Evolutionary conservation across 2,113 vertebrate species (phyloP), one percentile per base, ranked within the genome.

Genomic region (Boleophthalmus pectinirostris): DNA sequence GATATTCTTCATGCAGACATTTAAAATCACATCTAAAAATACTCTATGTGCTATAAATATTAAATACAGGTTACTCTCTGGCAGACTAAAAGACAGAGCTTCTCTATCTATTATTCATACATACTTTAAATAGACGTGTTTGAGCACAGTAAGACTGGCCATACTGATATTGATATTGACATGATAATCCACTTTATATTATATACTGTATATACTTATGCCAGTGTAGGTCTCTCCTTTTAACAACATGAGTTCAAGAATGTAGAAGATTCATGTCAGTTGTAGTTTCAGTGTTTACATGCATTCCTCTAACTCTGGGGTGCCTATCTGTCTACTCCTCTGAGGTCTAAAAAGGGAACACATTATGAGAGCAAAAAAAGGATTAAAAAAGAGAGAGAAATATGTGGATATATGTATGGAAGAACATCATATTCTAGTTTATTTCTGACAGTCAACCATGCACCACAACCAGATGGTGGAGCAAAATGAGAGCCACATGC

Each of bases 1-100:
- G 25, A 33, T 33, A 61, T 33, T 18, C 10, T 14, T 29, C 15
- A 25, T 20, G 68, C 56, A 68, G 24, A 49, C 2, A 18, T 21
- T 20, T 63, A n/a, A 33, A 11, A 18, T 18, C 61, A 64, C 33
- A n/a, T 64, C 61, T 64, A 64, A 12, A 64, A 64, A 64, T 64
- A 64, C 33, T n/a, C 7, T n/a, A 3, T 11, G 16, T 20, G 70
- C 88, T 89, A 89, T 88, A 87, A 90, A 90, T 91, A 90, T 77
- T 85, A 82, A 89, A 89, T 87, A 88, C 61, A 61, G 63, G 63
- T 74, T 73, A 57, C 45, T 73, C 38, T 79, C 69, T 53, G 8
- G 1, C 1, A 64, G 61, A 43, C 61, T n/a, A 9, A 65, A 51
- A 71, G 69, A 63, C 72, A 67, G 85, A 68, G 54, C 71, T 84